Conservation (phyloP, 2,797 vertebrate genomes). For the Pristis pectinata region DNA sequence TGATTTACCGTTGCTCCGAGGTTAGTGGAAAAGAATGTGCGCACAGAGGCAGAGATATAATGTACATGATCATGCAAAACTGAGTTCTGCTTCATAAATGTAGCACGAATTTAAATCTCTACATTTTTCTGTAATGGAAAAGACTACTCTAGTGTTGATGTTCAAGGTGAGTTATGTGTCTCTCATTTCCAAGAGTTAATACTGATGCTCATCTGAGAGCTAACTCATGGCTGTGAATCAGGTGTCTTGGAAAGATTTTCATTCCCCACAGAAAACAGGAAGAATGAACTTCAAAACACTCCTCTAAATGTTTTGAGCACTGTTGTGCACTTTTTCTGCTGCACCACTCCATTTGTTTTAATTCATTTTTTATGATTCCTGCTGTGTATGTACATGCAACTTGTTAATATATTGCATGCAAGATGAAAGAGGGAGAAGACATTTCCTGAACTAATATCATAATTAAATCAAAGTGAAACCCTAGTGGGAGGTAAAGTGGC, state of each 20-base stretch:
- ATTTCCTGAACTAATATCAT: not conserved
- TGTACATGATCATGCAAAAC: not conserved
- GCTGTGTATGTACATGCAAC: not conserved
- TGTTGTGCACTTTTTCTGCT: not conserved
- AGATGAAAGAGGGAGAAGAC: not conserved
- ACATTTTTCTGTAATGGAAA: not conserved
- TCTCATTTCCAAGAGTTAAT: not conserved
- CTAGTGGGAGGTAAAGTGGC: not conserved
- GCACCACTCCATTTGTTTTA: not conserved
- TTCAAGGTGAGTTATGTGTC: not conserved
- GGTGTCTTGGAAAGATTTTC: not conserved
- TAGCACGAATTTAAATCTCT: not conserved
- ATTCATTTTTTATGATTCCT: not conserved
- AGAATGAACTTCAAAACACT: not conserved
- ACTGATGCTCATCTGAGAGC: not conserved
- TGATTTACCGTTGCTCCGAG: not conserved
- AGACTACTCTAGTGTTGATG: not conserved
- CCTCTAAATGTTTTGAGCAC: not conserved
- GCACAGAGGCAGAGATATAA: not conserved
- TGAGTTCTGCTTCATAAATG: not conserved
- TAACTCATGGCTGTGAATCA: not conserved
- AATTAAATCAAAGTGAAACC: not conserved
- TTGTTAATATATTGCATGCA: not conserved
- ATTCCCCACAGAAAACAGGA: not conserved
- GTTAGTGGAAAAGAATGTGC: not conserved